phyloP scores from a whole-genome alignment of 1,140 invertebrate genomes.

The Popillia japonica region DNA sequence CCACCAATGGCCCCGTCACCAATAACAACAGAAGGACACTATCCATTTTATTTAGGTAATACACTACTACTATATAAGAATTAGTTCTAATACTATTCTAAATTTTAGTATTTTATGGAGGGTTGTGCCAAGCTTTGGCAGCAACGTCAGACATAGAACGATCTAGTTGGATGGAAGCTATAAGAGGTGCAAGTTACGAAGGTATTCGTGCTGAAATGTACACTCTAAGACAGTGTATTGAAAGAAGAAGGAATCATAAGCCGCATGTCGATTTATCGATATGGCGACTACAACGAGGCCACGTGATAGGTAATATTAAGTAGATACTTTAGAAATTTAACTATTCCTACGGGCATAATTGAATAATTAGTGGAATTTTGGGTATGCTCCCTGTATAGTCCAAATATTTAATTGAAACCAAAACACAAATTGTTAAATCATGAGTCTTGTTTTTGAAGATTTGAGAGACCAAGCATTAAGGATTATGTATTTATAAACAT shows the following conservation, averaged over 20 bases:
- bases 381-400: too few species aligned
- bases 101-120: slow-evolving; percentile 81
- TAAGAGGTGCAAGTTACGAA: slow-evolving; percentile 86
- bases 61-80: too few species aligned
- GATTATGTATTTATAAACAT: too few species aligned
- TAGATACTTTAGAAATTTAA: neutral
- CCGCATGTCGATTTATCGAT: slow-evolving; percentile 74
- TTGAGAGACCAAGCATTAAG: too few species aligned
- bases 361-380: too few species aligned
- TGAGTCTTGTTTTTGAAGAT: too few species aligned
- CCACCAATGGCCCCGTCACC: slow-evolving; percentile 64
- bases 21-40: slow-evolving; percentile 66
- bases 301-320: slow-evolving; percentile 65
- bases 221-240: slow-evolving; percentile 70
- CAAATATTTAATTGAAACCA: too few species aligned
- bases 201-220: slow-evolving; percentile 80
- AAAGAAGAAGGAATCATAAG: slow-evolving; percentile 67
- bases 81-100: neutral
- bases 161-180: slow-evolving; percentile 85
- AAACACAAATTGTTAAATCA: too few species aligned
- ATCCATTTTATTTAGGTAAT: slow-evolving; percentile 75
- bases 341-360: too few species aligned
- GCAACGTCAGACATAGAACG: slow-evolving; percentile 82
- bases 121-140: slow-evolving; percentile 79
- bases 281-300: slow-evolving; percentile 72